phyloP scores from a whole-genome alignment of 2,888 invertebrate genomes.

The Eurytoma californica region DNA sequence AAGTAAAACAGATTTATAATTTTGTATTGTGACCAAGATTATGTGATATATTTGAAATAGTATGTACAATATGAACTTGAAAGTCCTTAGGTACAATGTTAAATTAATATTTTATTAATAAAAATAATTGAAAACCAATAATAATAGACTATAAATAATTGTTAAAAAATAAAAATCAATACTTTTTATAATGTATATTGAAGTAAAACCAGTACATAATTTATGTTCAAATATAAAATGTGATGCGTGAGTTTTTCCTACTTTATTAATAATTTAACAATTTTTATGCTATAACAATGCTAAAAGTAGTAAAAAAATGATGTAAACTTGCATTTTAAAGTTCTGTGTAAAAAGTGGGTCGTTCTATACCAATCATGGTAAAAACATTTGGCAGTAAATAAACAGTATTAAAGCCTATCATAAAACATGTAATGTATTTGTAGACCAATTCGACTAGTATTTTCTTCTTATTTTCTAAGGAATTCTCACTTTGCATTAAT shows the following conservation, averaged over 20 bases:
- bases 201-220: slow-evolving; percentile 32
- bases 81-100: too few species aligned
- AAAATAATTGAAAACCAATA: too few species aligned
- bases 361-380: slow-evolving; percentile 84
- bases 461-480: slow-evolving; percentile 82
- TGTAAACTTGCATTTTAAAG: slow-evolving; percentile 76
- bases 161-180: slow-evolving; percentile 13
- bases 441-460: slow-evolving; percentile 87
- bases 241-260: slow-evolving; percentile 27
- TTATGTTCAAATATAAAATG: slow-evolving; percentile 32
- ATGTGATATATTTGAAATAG: not conserved
- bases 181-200: slow-evolving; percentile 47
- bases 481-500: slow-evolving; percentile 81
- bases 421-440: slow-evolving; percentile 88
- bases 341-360: slow-evolving; percentile 91
- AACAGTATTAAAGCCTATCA: slow-evolving; percentile 87
- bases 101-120: too few species aligned
- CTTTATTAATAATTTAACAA: slow-evolving; percentile 44
- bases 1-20: slow-evolving; percentile 5
- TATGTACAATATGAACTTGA: too few species aligned
- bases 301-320: slow-evolving; percentile 11
- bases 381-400: slow-evolving; percentile 88
- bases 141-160: too few species aligned
- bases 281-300: slow-evolving; percentile 40
- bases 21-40: slow-evolving; percentile 1